Base-by-base conservation (phyloP, 2,797 vertebrate species). In the Synanceia verrucosa region DNA sequence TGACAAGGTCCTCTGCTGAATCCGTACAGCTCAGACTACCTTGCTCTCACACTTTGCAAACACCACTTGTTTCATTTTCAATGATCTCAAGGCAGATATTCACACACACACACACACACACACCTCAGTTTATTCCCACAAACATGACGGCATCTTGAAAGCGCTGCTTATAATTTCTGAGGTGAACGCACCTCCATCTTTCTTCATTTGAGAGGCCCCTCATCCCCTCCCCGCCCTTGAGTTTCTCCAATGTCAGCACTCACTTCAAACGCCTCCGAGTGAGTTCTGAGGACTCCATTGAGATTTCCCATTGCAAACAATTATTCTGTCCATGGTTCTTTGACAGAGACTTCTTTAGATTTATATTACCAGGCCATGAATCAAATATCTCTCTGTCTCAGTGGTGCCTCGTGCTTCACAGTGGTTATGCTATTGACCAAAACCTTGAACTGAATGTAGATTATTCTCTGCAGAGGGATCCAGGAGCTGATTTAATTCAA, bases 331-430 rank as follows among this genome's bases (percentile, higher is more conserved):
- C 82, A 34, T 58, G 67, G 65, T 73, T 77, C 68, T 83, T 84
- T 83, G 73, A 82, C 86, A 86, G 94, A 94, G 94, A 94, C 95
- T 89, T 91, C 94, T 71, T 94, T 92, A 33, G 95, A 93, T 86
- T 95, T 94, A 84, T 95, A 94, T 82, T 92, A 95, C 62, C 90
- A 93, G 83, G 91, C 92, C 61, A 90, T 95, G 94, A 94, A 96
- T 96, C 94, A 84, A 80, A 93, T 93, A 29, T 86, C 91, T 79
- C 83, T 92, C 47, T 66, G 61, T 78, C 80, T 82, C 78, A 65
- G 56, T 5, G 78, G 80, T 72, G 67, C 62, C 61, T 53, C 4
- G 33, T 59, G 77, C 71, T 80, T 78, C 65, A 66, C 65, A 62
- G 67, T 52, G 58, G 62, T 79, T 64, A 61, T 60, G 48, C 72